Conservation (phyloP, 1,140 invertebrate genomes). For the Aphaenogaster rudis region DNA sequence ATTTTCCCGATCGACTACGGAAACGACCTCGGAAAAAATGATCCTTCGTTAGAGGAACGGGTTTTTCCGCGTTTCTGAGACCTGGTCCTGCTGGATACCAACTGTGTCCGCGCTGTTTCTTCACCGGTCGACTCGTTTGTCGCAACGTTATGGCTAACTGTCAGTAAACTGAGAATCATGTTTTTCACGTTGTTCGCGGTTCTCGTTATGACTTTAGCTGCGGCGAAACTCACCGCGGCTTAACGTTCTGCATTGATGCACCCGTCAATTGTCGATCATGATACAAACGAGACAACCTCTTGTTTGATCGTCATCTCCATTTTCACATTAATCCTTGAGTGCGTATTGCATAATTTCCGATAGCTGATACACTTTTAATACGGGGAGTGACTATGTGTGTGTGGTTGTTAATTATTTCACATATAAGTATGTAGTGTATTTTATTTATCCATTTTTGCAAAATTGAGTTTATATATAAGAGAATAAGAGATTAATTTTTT, state of each 20-base stretch:
- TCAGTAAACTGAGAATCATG: conserved; percentile 44
- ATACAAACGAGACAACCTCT: neutral
- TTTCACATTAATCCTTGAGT: conserved; percentile 21
- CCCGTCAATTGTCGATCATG: conserved; percentile 39
- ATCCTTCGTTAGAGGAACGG: conserved; percentile 14
- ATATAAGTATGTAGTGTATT: neutral
- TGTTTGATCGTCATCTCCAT: conserved; percentile 3
- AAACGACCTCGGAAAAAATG: neutral
- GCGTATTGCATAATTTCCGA: neutral
- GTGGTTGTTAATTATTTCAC: conserved; percentile 6
- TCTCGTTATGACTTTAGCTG: conserved; percentile 54
- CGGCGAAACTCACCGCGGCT: conserved; percentile 43
- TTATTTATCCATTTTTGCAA: neutral
- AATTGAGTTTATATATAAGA: neutral
- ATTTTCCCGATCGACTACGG: conserved; percentile 2
- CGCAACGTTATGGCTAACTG: conserved; percentile 31
- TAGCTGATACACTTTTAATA: neutral
- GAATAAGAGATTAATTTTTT: neutral
- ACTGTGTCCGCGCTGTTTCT: conserved; percentile 12
- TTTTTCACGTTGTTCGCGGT: conserved; percentile 43
- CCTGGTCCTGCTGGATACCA: neutral
- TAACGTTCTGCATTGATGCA: conserved; percentile 55
- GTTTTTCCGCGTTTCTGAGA: conserved; percentile 39
- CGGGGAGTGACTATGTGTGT: neutral
- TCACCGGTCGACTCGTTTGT: conserved; percentile 22